phyloP scores from a whole-genome alignment of 2,888 invertebrate genomes.

The Leucania comma region DNA sequence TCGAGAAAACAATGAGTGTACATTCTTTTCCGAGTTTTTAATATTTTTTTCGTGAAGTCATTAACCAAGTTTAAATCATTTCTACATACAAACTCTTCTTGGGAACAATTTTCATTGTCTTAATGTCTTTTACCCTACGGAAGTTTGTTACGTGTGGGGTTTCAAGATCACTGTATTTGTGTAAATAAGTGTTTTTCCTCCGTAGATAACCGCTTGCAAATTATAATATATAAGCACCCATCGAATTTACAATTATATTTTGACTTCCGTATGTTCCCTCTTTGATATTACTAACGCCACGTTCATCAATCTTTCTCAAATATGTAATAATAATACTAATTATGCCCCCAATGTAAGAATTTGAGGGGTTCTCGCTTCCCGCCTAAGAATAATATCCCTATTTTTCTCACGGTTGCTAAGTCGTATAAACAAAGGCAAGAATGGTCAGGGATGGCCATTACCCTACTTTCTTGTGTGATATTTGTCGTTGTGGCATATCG shows the following conservation, averaged over 20 bases:
- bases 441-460: neutral
- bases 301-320: neutral
- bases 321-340: neutral
- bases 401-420: neutral
- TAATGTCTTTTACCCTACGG: slow-evolving; percentile 1
- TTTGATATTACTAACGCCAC: neutral
- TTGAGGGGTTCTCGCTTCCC: neutral
- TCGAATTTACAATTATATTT: neutral
- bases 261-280: neutral
- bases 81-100: slow-evolving; percentile 10
- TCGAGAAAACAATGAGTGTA: slow-evolving; percentile 37
- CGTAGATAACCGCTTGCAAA: neutral
- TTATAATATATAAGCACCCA: neutral
- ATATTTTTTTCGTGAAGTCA: slow-evolving; percentile 32
- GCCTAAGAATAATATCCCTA: neutral
- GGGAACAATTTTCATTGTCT: slow-evolving; percentile 26
- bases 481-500: neutral
- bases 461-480: neutral
- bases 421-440: neutral
- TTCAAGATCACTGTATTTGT: slow-evolving; percentile 16
- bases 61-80: slow-evolving; percentile 29
- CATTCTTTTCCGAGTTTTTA: slow-evolving; percentile 25
- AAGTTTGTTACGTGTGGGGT: slow-evolving; percentile 8
- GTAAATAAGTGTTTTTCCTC: slow-evolving; percentile 14
- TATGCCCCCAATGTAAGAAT: neutral